phyloP scores from a whole-genome alignment of 2,113 vertebrate species.

The Embiotoca jacksoni region DNA sequence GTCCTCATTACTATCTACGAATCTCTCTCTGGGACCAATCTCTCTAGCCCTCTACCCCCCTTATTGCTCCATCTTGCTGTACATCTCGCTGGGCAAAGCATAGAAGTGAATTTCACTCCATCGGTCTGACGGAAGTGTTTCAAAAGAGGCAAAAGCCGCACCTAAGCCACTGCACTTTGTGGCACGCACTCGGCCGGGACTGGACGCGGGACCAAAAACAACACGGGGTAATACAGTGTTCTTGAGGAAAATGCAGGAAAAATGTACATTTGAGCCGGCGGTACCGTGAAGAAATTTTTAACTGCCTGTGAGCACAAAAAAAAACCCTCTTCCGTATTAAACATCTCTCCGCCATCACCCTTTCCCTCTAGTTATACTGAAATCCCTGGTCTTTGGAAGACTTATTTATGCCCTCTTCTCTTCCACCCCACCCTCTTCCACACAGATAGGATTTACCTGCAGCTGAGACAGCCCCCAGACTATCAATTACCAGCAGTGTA shows the following conservation, averaged over 20 bases:
- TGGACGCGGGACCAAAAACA: slow-evolving; percentile 42
- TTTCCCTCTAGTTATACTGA: slow-evolving; percentile 68
- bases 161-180: slow-evolving; percentile 33
- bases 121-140: slow-evolving; percentile 54
- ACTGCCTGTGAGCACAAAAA: not conserved
- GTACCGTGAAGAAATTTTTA: slow-evolving; percentile 34
- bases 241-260: slow-evolving; percentile 24
- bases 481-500: slow-evolving; percentile 84
- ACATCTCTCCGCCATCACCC: slow-evolving; percentile 29
- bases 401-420: slow-evolving; percentile 67
- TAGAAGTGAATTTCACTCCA: slow-evolving; percentile 45
- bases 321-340: slow-evolving; percentile 47
- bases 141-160: slow-evolving; percentile 47
- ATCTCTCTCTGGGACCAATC: slow-evolving; percentile 76
- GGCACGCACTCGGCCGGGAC: slow-evolving; percentile 8
- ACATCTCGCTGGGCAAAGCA: slow-evolving; percentile 38
- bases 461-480: slow-evolving; percentile 82
- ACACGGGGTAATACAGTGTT: slow-evolving; percentile 4
- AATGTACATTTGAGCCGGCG: slow-evolving; percentile 36
- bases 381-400: slow-evolving; percentile 70
- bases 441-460: slow-evolving; percentile 83
- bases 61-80: slow-evolving; percentile 19
- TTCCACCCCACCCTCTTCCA: slow-evolving; percentile 34
- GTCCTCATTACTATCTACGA: slow-evolving; percentile 77
- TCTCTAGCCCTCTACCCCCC: slow-evolving; percentile 15